Conservation (phyloP, 2,888 invertebrate species). For the Epistrophe grossulariae region DNA sequence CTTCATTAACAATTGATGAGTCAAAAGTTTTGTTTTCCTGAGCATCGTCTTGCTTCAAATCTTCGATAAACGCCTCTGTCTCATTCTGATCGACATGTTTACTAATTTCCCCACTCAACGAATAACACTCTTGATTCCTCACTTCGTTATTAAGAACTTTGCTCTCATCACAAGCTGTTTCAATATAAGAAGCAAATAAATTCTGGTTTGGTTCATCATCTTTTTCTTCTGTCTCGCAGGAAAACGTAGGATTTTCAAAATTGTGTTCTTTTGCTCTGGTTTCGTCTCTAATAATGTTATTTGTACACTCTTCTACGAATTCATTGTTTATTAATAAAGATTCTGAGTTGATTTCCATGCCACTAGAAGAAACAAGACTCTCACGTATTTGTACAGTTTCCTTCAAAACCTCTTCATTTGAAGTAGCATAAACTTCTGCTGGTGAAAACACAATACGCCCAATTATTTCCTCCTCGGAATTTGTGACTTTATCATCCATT, state of each 20-base stretch:
- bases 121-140: not conserved
- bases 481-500: constrained; percentile 50
- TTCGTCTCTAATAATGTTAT: not conserved
- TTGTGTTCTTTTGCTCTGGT: not conserved
- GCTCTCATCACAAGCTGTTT: not conserved
- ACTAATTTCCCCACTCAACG: not conserved
- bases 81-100: not conserved
- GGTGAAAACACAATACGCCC: constrained; percentile 54
- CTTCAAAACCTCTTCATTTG: not conserved
- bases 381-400: constrained; percentile 20
- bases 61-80: not conserved
- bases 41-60: not conserved
- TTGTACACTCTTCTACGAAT: not conserved
- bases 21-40: not conserved
- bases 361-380: constrained; percentile 47
- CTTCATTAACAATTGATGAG: not conserved
- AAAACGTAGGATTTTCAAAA: not conserved
- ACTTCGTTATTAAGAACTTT: not conserved
- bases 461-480: constrained; percentile 60
- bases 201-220: not conserved
- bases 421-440: constrained; percentile 45
- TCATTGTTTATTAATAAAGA: not conserved
- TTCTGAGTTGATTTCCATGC: constrained; percentile 14
- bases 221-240: not conserved
- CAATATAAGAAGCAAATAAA: not conserved